Percentiles rank a stretch among this genome's conserved stretches.
Evolutionary conservation across 2,113 vertebrate species (phyloP).

Genomic region (Mohoua ochrocephala): DNA sequence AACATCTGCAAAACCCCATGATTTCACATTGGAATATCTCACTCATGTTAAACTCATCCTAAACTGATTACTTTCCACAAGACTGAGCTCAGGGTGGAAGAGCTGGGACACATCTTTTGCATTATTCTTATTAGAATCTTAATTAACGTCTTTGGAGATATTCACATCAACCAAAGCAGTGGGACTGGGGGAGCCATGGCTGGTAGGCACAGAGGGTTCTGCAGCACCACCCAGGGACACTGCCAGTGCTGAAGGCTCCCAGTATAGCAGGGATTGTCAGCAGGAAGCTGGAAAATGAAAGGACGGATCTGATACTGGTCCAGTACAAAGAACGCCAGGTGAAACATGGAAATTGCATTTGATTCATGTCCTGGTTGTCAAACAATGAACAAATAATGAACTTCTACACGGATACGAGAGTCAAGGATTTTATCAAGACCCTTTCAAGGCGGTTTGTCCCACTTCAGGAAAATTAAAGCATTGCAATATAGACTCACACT

Average conservation of each 20-base stretch:
- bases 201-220: neutral
- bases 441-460: neutral
- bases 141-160: neutral
- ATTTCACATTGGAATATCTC: neutral
- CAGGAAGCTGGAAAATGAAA: neutral
- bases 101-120: neutral
- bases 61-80: neutral
- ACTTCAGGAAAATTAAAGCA: neutral
- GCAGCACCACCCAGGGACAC: neutral
- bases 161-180: neutral
- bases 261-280: fast-evolving
- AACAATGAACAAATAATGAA: neutral
- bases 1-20: neutral
- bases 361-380: neutral
- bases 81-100: neutral
- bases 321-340: neutral
- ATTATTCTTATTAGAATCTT: neutral
- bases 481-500: fast-evolving
- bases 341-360: neutral
- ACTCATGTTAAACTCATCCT: neutral
- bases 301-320: neutral
- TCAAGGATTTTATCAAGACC: neutral
- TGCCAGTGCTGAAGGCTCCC: neutral
- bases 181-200: neutral
- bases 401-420: fast-evolving